phyloP scores from a whole-genome alignment of 2,888 invertebrate species.

The Eudasyphora cyanicolor region DNA sequence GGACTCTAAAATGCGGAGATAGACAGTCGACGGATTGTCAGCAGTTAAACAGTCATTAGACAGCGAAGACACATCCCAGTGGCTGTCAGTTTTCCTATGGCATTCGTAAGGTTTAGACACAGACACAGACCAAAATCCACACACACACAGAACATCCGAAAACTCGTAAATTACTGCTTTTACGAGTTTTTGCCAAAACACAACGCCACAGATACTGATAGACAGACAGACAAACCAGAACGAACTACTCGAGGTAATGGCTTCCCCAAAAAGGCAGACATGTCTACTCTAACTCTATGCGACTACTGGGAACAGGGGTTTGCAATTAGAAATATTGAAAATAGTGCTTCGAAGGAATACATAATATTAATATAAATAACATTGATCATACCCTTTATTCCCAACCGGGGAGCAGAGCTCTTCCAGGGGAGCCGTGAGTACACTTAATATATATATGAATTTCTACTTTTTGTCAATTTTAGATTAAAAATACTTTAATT shows the following conservation, averaged over 20 bases:
- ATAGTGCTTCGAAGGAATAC: too few species aligned
- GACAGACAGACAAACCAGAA: conserved; percentile 5
- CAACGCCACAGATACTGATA: conserved; percentile 3
- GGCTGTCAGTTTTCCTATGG: neutral
- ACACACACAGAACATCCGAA: conserved; percentile 55
- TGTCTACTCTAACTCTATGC: neutral
- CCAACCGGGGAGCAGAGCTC: too few species aligned
- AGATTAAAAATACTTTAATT: too few species aligned
- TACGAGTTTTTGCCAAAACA: conserved; percentile 62
- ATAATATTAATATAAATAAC: too few species aligned
- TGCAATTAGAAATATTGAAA: too few species aligned
- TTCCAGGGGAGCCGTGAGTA: too few species aligned
- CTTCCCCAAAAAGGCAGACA: conserved; percentile 39
- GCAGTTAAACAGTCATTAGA: conserved; percentile 10
- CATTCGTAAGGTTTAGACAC: conserved; percentile 67
- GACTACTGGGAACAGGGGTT: neutral
- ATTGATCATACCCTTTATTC: too few species aligned
- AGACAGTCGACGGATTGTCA: conserved; percentile 48
- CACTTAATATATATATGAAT: too few species aligned
- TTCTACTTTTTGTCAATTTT: too few species aligned
- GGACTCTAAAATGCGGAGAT: conserved; percentile 20
- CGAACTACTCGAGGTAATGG: conserved; percentile 40
- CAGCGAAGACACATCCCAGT: neutral
- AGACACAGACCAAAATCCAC: conserved; percentile 12
- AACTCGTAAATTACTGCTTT: conserved; percentile 62